Percentiles rank a stretch among this genome's conserved stretches.
phyloP scores from a whole-genome alignment of 2,113 vertebrate genomes.

The Micronycteris hirsuta region DNA sequence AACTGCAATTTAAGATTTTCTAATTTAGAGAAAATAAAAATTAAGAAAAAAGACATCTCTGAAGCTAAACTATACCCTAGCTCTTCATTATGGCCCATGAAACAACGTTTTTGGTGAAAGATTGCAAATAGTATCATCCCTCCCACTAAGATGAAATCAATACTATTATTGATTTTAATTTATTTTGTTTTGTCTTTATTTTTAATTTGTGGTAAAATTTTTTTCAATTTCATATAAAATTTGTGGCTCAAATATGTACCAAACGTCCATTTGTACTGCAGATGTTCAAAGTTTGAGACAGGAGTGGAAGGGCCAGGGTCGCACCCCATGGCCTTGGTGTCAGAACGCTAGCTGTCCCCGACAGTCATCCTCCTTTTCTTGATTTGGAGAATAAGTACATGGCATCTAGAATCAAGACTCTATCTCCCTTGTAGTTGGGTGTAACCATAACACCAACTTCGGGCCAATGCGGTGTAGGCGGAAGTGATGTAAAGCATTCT shows the following conservation, averaged over 20 bases:
- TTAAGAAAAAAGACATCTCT: background rate
- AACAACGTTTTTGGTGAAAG: conserved; percentile 5
- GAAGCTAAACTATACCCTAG: background rate
- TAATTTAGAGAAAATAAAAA: background rate
- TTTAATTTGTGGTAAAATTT: conserved; percentile 15
- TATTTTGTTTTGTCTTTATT: background rate
- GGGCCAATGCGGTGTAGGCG: background rate
- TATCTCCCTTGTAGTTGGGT: background rate
- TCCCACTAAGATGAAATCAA: background rate
- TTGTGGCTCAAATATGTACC: background rate
- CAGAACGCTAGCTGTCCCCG: background rate
- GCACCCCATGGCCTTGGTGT: background rate
- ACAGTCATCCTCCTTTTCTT: background rate
- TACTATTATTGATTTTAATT: background rate
- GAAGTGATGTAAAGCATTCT: background rate
- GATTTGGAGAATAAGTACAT: background rate
- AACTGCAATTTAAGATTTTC: background rate
- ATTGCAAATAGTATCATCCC: background rate
- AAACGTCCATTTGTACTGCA: background rate
- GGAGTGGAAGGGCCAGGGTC: background rate
- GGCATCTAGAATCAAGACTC: background rate
- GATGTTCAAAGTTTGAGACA: conserved; percentile 31
- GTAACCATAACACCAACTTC: background rate
- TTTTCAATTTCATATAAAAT: background rate
- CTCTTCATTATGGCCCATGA: background rate